phyloP scores from a whole-genome alignment of 2,797 vertebrate genomes.

The Phylloscopus collybita region DNA sequence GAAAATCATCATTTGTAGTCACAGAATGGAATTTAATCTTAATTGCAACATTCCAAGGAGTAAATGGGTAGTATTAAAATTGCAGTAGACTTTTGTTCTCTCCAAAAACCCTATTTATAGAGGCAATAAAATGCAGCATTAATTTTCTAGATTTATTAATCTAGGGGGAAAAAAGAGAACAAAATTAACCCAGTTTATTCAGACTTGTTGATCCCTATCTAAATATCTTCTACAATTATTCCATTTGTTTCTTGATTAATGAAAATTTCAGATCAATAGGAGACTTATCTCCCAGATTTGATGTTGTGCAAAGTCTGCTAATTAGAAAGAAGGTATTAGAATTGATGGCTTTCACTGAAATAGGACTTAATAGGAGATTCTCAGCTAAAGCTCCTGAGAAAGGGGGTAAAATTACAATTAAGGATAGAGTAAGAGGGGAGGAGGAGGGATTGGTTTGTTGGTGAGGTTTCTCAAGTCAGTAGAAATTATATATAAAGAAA shows the following conservation, averaged over 20 bases:
- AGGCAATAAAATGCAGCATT: slow-evolving; percentile 23
- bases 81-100: slow-evolving; percentile 15
- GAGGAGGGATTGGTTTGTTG: neutral
- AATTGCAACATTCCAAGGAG: slow-evolving; percentile 27
- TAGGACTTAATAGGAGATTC: slow-evolving; percentile 7
- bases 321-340: slow-evolving; percentile 46
- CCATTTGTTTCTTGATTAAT: slow-evolving; percentile 35
- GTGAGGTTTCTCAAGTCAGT: neutral
- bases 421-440: neutral
- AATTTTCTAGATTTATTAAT: slow-evolving; percentile 19
- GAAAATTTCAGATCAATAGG: slow-evolving; percentile 36
- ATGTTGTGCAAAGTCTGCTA: slow-evolving; percentile 42
- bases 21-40: neutral
- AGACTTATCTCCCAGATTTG: slow-evolving; percentile 22
- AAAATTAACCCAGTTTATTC: neutral
- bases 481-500: slow-evolving; percentile 2
- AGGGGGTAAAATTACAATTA: neutral
- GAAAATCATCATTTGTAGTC: slow-evolving; percentile 37
- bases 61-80: slow-evolving; percentile 6
- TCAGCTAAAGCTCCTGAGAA: slow-evolving; percentile 35
- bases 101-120: slow-evolving; percentile 7
- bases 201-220: slow-evolving; percentile 50
- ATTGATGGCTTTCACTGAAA: slow-evolving; percentile 29
- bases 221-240: slow-evolving; percentile 16
- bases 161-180: neutral